phyloP scores from a whole-genome alignment of 2,113 vertebrate genomes.

The Plecotus auritus region DNA sequence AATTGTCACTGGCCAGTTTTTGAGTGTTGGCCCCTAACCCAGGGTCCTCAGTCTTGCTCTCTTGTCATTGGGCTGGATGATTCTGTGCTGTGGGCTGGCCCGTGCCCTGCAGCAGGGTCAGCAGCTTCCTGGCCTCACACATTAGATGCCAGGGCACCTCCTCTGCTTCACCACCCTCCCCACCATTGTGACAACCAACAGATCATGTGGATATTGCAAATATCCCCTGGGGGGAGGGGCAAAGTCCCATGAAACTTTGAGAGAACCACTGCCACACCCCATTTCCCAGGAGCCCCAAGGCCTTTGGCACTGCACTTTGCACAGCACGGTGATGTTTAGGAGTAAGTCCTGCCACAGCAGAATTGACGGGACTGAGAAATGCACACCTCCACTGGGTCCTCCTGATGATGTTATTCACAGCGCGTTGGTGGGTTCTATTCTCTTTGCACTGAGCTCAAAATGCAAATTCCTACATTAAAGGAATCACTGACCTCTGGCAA shows the following conservation, averaged over 20 bases:
- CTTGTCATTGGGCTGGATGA: not conserved
- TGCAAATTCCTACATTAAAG: not conserved
- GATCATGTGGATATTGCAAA: not conserved
- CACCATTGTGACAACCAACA: not conserved
- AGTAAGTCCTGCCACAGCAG: not conserved
- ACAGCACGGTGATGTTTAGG: not conserved
- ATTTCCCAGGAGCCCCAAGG: not conserved
- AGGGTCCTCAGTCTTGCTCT: not conserved
- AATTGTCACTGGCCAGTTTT: not conserved
- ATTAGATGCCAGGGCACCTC: not conserved
- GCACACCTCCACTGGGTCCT: not conserved
- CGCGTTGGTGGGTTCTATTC: not conserved
- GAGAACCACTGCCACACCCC: not conserved
- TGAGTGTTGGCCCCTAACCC: not conserved
- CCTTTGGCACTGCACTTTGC: not conserved
- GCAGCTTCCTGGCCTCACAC: not conserved
- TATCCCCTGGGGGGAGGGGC: not conserved
- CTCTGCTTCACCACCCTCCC: not conserved
- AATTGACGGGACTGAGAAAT: not conserved
- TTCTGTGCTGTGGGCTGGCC: not conserved
- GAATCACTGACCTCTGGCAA: not conserved
- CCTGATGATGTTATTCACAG: not conserved
- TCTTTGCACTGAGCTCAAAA: not conserved
- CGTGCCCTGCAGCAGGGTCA: not conserved
- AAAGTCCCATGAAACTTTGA: not conserved